Conservation (phyloP, 2,113 vertebrate genomes). For the Pitta sordida region DNA sequence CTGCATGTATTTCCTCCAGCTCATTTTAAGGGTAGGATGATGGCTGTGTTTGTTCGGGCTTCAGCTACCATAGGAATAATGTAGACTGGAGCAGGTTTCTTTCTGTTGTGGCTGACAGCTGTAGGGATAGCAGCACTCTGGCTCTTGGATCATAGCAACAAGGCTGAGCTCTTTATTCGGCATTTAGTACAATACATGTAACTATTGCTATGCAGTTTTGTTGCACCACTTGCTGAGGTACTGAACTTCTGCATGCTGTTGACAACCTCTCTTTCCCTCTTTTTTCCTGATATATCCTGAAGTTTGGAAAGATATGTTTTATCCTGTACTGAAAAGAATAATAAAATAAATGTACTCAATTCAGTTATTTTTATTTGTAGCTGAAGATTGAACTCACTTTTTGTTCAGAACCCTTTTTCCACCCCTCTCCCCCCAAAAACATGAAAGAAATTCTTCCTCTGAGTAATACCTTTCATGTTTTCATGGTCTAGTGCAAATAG, state of each 20-base stretch:
- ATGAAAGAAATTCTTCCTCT: background rate
- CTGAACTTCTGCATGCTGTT: background rate
- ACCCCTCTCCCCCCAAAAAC: no score
- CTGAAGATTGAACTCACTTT: background rate
- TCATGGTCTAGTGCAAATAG: background rate
- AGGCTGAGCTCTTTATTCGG: background rate
- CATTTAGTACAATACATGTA: background rate
- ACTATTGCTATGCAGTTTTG: background rate
- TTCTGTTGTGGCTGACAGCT: background rate
- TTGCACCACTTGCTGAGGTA: background rate
- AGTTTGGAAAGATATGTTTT: background rate
- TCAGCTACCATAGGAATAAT: background rate
- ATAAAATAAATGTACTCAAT: background rate
- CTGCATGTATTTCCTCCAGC: background rate
- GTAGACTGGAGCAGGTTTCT: background rate
- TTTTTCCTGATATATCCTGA: background rate
- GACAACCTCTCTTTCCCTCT: background rate
- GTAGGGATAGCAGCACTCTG: background rate
- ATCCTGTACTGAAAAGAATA: background rate
- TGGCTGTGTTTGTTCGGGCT: background rate
- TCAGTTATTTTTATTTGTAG: background rate
- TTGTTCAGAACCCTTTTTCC: background rate
- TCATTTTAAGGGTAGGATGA: fast-evolving
- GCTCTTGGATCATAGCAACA: background rate
- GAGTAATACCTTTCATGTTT: background rate